phyloP scores from a whole-genome alignment of 1,140 invertebrate genomes.

The Halyomorpha halys region DNA sequence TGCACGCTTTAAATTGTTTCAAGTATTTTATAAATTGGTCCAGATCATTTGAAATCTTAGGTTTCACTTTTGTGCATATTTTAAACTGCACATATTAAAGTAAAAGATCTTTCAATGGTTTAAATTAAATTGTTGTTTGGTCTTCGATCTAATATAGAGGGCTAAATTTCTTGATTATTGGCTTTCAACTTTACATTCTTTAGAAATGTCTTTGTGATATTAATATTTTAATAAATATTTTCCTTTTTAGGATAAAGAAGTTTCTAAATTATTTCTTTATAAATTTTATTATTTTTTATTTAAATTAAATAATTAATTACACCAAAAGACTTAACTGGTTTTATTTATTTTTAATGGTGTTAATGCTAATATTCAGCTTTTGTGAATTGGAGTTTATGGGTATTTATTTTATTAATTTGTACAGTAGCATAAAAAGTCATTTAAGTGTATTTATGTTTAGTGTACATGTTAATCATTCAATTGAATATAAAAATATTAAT shows the following conservation, averaged over 20 bases:
- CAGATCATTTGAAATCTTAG: no score
- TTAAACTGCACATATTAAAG: no score
- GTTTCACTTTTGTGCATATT: no score
- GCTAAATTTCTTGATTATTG: background rate
- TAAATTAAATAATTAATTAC: background rate
- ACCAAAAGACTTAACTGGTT: background rate
- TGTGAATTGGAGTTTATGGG: background rate
- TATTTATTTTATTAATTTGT: conserved; percentile 5
- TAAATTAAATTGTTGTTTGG: conserved; percentile 9
- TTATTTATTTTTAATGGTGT: background rate
- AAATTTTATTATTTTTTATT: background rate
- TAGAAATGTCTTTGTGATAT: conserved; percentile 9
- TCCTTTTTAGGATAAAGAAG: background rate
- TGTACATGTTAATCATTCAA: background rate
- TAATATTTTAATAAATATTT: background rate
- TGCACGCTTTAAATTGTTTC: conserved; percentile 7
- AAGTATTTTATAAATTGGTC: no score
- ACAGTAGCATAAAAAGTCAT: conserved; percentile 1
- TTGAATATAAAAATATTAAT: no score
- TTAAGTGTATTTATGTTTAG: background rate
- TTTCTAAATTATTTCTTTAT: background rate
- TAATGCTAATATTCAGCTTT: background rate
- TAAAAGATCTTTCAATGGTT: conserved; percentile 8
- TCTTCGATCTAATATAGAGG: background rate
- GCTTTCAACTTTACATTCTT: background rate